These are phyloP conservation scores for Pseudachorutes palmiensis DNA, from an alignment of 1,140 invertebrate genomes.

Conservation along the genomic window DNA sequence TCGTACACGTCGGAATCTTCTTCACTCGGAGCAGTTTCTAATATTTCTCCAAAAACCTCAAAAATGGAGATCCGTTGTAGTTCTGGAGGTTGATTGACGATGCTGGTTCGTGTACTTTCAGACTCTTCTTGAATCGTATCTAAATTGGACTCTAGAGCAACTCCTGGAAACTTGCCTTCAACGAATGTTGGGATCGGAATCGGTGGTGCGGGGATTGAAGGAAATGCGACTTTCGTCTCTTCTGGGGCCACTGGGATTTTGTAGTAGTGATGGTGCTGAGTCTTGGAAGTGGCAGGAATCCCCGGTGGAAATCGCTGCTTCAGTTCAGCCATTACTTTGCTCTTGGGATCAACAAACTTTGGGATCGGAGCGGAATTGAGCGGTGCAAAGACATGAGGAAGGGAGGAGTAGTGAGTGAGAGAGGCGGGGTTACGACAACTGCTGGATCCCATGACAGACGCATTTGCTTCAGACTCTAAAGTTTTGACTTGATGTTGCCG, in stretches of 20 bases:
- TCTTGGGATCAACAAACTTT: background rate
- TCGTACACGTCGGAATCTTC: too few relatives aligned
- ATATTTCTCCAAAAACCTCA: background rate
- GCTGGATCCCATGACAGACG: background rate
- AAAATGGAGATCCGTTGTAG: background rate
- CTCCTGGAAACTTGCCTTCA: conserved; percentile 19
- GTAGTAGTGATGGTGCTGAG: conserved; percentile 2
- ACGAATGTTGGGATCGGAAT: background rate
- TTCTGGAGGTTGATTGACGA: background rate
- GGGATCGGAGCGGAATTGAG: background rate
- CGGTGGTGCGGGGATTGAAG: background rate
- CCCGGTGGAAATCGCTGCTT: background rate
- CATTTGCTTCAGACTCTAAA: background rate
- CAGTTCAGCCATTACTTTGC: background rate
- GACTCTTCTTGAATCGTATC: conserved; percentile 30
- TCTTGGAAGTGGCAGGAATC: background rate
- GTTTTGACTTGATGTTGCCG: background rate
- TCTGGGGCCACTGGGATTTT: background rate
- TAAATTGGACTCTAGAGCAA: conserved; percentile 14
- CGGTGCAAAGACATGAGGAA: background rate
- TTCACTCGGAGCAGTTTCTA: too few relatives aligned
- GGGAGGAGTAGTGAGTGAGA: conserved; percentile 3
- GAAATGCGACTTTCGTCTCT: background rate
- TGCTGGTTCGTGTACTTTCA: conserved; percentile 17
- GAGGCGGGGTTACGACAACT: background rate